Evolutionary conservation across 2,888 invertebrate species (phyloP).

Genomic region (Plemyria rubiginata): DNA sequence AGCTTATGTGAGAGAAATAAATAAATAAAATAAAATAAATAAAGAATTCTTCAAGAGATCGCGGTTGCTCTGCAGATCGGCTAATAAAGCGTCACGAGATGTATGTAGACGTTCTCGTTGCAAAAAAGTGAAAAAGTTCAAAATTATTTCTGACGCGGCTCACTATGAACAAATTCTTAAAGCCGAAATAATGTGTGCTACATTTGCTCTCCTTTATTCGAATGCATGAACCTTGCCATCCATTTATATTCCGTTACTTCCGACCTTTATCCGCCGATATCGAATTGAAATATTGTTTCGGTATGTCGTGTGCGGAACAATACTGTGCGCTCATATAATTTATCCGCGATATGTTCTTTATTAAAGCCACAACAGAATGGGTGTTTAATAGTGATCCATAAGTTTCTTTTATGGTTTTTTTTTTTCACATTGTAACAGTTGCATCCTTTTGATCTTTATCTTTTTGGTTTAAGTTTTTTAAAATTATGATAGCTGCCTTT

Average conservation of each 20-base stretch:
- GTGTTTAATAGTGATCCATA: conserved; percentile 54
- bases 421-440: too few relatives aligned
- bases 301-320: conserved; percentile 69
- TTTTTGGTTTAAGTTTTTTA: too few relatives aligned
- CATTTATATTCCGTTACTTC: conserved; percentile 82
- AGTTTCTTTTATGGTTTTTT: neutral
- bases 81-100: too few relatives aligned
- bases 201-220: conserved; percentile 68
- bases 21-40: too few relatives aligned
- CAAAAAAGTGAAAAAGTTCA: neutral
- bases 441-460: too few relatives aligned
- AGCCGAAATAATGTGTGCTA: conserved; percentile 47
- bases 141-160: conserved; percentile 5
- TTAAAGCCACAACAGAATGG: conserved; percentile 23
- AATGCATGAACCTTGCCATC: conserved; percentile 76
- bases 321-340: conserved; percentile 44
- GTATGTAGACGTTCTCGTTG: neutral
- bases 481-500: too few relatives aligned
- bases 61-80: too few relatives aligned
- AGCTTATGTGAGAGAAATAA: too few relatives aligned
- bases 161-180: conserved; percentile 27
- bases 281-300: conserved; percentile 83
- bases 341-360: conserved; percentile 34
- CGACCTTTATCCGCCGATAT: conserved; percentile 80
- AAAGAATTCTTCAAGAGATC: too few relatives aligned